Percentiles rank a stretch among this genome's conserved stretches.
These are phyloP conservation scores for Gryon sp. DNA, from an alignment of 1,140 invertebrate genomes.

Conservation along the genomic window DNA sequence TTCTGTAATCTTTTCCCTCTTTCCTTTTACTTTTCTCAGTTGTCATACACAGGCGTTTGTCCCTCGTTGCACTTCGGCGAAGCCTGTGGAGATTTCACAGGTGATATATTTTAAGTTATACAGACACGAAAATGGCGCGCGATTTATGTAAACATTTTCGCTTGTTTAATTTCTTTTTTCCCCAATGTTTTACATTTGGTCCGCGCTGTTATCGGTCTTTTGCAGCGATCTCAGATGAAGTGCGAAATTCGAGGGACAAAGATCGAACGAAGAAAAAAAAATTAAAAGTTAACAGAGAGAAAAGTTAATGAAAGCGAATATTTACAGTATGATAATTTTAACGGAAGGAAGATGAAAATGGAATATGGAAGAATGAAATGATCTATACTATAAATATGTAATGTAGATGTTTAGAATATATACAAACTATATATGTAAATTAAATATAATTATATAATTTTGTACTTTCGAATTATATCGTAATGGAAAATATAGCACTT, in stretches of 20 bases:
- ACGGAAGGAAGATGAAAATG: slow-evolving; percentile 10
- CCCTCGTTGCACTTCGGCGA: slow-evolving; percentile 71
- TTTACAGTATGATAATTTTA: too few species aligned
- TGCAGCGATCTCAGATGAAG: slow-evolving; percentile 67
- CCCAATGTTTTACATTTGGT: slow-evolving; percentile 8
- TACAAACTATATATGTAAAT: slow-evolving; percentile 36
- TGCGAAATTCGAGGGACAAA: slow-evolving; percentile 65
- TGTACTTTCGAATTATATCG: slow-evolving; percentile 55
- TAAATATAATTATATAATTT: slow-evolving; percentile 61
- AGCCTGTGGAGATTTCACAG: slow-evolving; percentile 73
- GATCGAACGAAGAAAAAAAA: slow-evolving; percentile 14
- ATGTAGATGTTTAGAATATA: slow-evolving; percentile 41
- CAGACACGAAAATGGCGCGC: too few species aligned
- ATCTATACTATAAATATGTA: slow-evolving; percentile 47
- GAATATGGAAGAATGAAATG: slow-evolving; percentile 33
- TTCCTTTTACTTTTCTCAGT: slow-evolving; percentile 54
- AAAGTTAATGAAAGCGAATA: too few species aligned
- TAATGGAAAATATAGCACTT: slow-evolving; percentile 43
- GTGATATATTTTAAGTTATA: slow-evolving; percentile 72
- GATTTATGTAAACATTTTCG: too few species aligned
- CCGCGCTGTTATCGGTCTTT: slow-evolving; percentile 26
- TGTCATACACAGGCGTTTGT: slow-evolving; percentile 37
- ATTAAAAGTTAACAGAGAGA: too few species aligned
- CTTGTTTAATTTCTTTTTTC: too few species aligned
- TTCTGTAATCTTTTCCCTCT: slow-evolving; percentile 23